Conservation (phyloP, 2,113 vertebrate genomes). For the Poicephalus gulielmi region DNA sequence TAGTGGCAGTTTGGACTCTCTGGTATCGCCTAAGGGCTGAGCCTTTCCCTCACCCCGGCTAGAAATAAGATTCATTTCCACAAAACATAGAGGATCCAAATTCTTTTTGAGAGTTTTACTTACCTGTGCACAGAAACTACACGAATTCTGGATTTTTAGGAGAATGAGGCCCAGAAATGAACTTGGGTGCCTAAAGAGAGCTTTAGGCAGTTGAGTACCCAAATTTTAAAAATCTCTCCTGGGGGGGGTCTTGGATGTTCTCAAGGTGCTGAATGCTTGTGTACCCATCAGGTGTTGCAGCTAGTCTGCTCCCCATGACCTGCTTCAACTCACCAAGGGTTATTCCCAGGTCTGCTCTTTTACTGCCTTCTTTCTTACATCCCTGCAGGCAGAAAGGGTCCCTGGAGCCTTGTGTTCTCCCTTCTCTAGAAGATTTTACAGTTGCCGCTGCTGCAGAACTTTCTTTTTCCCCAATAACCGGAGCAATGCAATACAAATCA, state of each 20-base stretch:
- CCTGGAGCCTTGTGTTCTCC: slow-evolving; percentile 7
- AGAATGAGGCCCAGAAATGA: background rate
- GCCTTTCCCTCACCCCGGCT: background rate
- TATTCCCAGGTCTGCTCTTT: slow-evolving; percentile 41
- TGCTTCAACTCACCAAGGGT: slow-evolving; percentile 3
- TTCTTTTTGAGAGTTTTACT: background rate
- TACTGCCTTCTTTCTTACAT: background rate
- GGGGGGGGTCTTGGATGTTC: background rate
- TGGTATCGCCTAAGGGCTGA: background rate
- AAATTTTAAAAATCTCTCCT: background rate
- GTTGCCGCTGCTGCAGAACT: background rate
- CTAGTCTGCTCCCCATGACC: background rate
- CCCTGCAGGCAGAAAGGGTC: background rate
- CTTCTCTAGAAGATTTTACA: slow-evolving; percentile 30
- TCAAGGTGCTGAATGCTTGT: background rate
- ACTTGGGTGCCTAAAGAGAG: background rate
- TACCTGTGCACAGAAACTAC: background rate
- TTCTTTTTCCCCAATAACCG: background rate
- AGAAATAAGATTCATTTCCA: background rate
- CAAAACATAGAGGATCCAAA: background rate
- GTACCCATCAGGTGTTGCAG: slow-evolving; percentile 12
- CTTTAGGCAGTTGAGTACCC: background rate
- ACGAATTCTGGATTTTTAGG: accelerated
- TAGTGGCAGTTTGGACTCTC: background rate
- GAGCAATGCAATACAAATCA: background rate